Evolutionary conservation across 2,888 invertebrate genomes (phyloP).

Genomic region (Graphium colonna): DNA sequence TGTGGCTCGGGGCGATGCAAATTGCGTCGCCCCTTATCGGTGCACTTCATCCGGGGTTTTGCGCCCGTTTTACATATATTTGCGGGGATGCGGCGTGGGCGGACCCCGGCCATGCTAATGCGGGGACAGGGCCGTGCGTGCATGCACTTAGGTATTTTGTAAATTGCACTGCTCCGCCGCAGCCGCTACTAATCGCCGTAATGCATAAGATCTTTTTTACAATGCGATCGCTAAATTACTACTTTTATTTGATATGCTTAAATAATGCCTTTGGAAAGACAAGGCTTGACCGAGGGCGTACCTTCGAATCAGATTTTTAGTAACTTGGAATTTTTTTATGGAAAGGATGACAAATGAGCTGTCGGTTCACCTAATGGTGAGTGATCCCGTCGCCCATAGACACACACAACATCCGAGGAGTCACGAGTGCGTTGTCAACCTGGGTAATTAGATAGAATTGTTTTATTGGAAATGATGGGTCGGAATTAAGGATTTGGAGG

Average conservation of each 20-base stretch:
- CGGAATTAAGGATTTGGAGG: too few relatives aligned
- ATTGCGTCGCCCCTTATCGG: constrained; percentile 72
- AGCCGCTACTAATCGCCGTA: constrained; percentile 11
- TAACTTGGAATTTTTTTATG: too few relatives aligned
- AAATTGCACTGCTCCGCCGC: constrained; percentile 13
- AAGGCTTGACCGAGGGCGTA: too few relatives aligned
- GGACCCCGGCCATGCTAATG: constrained; percentile 62
- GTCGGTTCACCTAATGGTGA: too few relatives aligned
- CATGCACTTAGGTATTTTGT: constrained; percentile 46
- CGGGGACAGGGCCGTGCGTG: constrained; percentile 46
- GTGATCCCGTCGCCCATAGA: too few relatives aligned
- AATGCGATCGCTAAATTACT: background rate
- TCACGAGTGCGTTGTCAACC: too few relatives aligned
- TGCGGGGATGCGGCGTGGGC: constrained; percentile 67
- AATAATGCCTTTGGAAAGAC: background rate
- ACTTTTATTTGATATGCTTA: background rate
- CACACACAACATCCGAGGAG: too few relatives aligned
- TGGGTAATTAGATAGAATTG: too few relatives aligned
- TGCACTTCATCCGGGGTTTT: constrained; percentile 73
- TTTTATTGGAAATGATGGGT: too few relatives aligned
- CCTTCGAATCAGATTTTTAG: too few relatives aligned
- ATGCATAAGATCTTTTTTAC: constrained; percentile 3
- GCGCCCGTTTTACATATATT: constrained; percentile 75
- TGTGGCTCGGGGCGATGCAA: constrained; percentile 67
- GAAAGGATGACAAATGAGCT: too few relatives aligned